Evolutionary conservation across 2,888 invertebrate species (phyloP).

Genomic region (Eubasilissa splendida): DNA sequence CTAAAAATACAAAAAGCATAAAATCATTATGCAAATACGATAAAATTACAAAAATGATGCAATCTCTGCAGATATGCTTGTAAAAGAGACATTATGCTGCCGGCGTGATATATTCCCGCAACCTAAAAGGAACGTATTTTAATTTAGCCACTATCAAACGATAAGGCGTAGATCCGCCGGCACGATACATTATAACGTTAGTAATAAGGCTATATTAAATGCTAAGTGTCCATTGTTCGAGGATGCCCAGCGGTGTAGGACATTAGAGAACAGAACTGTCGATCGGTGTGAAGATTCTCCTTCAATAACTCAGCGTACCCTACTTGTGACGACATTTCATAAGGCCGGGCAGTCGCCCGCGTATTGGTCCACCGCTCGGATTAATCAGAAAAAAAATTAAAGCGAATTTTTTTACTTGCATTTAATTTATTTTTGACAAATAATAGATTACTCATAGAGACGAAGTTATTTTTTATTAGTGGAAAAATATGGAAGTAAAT

Average conservation of each 20-base stretch:
- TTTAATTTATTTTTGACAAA: too few relatives aligned
- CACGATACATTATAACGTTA: conserved; percentile 50
- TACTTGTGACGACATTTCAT: conserved; percentile 28
- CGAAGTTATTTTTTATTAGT: too few relatives aligned
- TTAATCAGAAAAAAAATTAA: too few relatives aligned
- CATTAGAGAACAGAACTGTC: conserved; percentile 27
- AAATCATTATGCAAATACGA: too few relatives aligned
- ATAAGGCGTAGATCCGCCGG: conserved; percentile 42
- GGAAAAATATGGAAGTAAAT: too few relatives aligned
- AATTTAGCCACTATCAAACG: conserved; percentile 38
- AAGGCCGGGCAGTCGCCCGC: background rate
- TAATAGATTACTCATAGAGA: too few relatives aligned
- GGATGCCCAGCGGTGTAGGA: conserved; percentile 14
- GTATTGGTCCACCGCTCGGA: background rate
- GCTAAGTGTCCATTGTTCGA: conserved; percentile 51
- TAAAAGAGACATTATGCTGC: background rate
- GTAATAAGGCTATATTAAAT: conserved; percentile 52
- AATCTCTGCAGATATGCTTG: too few relatives aligned
- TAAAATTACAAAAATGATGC: too few relatives aligned
- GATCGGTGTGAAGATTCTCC: conserved; percentile 23
- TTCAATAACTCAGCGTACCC: conserved; percentile 23
- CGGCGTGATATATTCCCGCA: conserved; percentile 12
- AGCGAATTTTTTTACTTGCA: too few relatives aligned
- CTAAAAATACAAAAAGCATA: too few relatives aligned
- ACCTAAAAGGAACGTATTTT: conserved; percentile 20